Conservation (phyloP, 1,140 invertebrate species). For the Orius insidiosus region DNA sequence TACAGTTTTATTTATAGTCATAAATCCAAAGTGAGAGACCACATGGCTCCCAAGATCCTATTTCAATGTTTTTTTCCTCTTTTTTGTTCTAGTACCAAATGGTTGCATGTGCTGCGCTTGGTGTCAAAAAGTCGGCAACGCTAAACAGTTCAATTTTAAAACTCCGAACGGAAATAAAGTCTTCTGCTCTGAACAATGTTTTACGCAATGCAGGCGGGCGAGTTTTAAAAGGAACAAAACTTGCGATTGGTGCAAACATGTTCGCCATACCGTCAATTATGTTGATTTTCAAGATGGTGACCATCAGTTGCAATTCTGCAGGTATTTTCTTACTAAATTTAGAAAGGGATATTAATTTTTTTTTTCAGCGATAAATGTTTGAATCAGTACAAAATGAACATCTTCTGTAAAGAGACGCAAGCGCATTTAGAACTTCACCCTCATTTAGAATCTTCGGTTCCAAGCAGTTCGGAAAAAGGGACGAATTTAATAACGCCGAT, state of each 20-base stretch:
- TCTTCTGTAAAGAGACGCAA: constrained; percentile 80
- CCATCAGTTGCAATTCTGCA: constrained; percentile 58
- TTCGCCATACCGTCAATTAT: constrained; percentile 78
- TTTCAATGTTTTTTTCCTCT: not conserved
- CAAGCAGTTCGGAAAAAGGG: constrained; percentile 27
- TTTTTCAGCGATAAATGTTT: constrained; percentile 75
- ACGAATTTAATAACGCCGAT: constrained; percentile 59
- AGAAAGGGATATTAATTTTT: constrained; percentile 7
- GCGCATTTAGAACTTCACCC: constrained; percentile 72
- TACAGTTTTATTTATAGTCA: constrained; percentile 6
- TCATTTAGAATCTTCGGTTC: constrained; percentile 29
- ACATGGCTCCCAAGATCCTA: not conserved
- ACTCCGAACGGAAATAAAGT: constrained; percentile 26
- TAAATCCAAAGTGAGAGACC: constrained; percentile 3
- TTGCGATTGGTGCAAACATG: constrained; percentile 86
- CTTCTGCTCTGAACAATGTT: constrained; percentile 77
- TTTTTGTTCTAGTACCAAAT: constrained; percentile 12
- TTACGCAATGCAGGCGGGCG: constrained; percentile 67
- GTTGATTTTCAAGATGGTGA: constrained; percentile 72
- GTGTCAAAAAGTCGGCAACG: constrained; percentile 30
- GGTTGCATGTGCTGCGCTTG: constrained; percentile 29
- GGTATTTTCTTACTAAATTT: constrained; percentile 24
- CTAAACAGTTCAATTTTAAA: constrained; percentile 28
- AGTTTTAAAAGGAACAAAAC: constrained; percentile 80
- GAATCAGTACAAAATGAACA: constrained; percentile 91